Evolutionary conservation across 37 sponge, comb jelly and placozoan genomes (phyloP).

Genomic region (Sycon ciliatum): DNA sequence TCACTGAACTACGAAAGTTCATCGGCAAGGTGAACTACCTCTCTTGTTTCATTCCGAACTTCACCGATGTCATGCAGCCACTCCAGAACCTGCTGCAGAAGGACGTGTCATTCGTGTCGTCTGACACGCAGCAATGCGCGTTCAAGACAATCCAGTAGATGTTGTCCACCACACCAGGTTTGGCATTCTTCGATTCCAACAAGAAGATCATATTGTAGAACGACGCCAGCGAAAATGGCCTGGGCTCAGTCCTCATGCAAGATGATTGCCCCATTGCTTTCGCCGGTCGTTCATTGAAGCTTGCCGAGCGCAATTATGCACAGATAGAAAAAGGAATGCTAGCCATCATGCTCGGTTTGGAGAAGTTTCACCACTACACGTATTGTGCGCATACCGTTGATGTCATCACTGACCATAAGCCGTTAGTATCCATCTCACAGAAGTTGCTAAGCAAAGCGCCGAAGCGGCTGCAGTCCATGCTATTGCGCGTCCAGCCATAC

Average conservation of each 20-base stretch:
- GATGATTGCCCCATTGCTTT: not conserved
- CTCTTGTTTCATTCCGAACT: not conserved
- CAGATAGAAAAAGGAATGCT: conserved; percentile 1
- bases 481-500: not conserved
- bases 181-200: conserved; percentile 1
- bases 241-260: not conserved
- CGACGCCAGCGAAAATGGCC: not conserved
- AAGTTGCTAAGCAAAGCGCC: not conserved
- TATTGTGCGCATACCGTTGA: not conserved
- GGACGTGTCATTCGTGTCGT: not conserved
- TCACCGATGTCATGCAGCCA: not conserved
- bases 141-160: not conserved
- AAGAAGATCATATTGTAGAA: not conserved
- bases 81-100: not conserved
- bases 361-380: conserved; percentile 18
- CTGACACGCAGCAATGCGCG: not conserved
- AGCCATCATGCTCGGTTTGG: not conserved
- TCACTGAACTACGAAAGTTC: conserved; percentile 28
- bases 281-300: not conserved
- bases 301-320: not conserved
- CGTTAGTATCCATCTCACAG: not conserved
- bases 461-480: not conserved
- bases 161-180: not conserved
- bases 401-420: conserved; percentile 24
- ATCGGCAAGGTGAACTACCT: conserved; percentile 13